phyloP scores from a whole-genome alignment of 2,888 invertebrate species.

The Auanema sp. region DNA sequence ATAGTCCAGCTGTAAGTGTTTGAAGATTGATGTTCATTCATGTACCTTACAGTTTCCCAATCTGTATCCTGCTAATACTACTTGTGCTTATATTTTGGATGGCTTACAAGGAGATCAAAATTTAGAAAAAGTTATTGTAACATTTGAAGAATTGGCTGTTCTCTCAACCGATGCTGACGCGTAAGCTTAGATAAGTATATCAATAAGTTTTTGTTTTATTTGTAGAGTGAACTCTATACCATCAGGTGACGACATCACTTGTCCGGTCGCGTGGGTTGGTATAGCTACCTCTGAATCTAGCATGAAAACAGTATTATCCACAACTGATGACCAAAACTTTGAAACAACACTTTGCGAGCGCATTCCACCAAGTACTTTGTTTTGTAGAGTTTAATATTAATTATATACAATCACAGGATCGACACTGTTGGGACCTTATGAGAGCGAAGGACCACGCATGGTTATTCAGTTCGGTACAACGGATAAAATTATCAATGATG shows the following conservation, averaged over 20 bases:
- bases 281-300: slow-evolving; percentile 45
- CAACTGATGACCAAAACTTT: slow-evolving; percentile 55
- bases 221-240: slow-evolving; percentile 1
- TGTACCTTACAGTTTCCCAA: slow-evolving; percentile 61
- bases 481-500: slow-evolving; percentile 39
- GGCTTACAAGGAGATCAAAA: slow-evolving; percentile 82
- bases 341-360: slow-evolving; percentile 57
- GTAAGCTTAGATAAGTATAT: slow-evolving; percentile 14
- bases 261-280: slow-evolving; percentile 55
- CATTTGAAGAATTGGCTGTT: slow-evolving; percentile 52
- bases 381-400: not conserved
- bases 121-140: slow-evolving; percentile 57
- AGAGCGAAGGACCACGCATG: slow-evolving; percentile 57
- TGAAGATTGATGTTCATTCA: not conserved
- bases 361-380: slow-evolving; percentile 19
- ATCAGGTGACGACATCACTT: slow-evolving; percentile 39
- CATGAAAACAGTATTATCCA: slow-evolving; percentile 48
- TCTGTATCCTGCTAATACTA: slow-evolving; percentile 66
- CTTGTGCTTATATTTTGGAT: slow-evolving; percentile 69
- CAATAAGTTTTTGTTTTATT: not conserved
- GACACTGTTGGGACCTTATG: slow-evolving; percentile 49
- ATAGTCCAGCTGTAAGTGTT: slow-evolving; percentile 64
- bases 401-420: slow-evolving; percentile 20
- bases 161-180: slow-evolving; percentile 31
- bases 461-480: slow-evolving; percentile 66